phyloP scores from a whole-genome alignment of 2,113 vertebrate genomes.

The Nesospiza acunhae region DNA sequence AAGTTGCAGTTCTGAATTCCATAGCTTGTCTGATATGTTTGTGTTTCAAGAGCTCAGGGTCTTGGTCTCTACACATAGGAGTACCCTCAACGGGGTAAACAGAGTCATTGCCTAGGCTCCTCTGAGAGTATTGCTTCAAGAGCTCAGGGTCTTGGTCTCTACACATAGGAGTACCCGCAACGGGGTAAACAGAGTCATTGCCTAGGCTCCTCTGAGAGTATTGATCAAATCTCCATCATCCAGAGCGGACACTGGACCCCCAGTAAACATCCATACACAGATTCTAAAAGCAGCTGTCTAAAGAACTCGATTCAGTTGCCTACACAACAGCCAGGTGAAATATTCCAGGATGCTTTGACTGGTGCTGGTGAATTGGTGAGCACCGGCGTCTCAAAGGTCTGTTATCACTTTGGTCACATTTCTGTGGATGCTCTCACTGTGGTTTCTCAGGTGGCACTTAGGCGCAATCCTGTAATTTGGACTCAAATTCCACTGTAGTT shows the following conservation, averaged over 20 bases:
- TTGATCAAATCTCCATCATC: neutral
- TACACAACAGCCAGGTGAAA: neutral
- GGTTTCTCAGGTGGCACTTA: neutral
- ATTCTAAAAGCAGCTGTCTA: neutral
- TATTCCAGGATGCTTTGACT: neutral
- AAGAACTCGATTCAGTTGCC: neutral
- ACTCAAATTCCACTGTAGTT: neutral
- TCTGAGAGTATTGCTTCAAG: no score
- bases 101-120: neutral
- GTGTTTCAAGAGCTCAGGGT: neutral
- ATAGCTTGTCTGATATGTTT: neutral
- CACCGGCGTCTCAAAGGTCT: neutral
- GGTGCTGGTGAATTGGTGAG: neutral
- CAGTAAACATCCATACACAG: neutral
- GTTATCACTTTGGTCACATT: rapidly evolving
- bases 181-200: neutral
- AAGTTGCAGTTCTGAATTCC: neutral
- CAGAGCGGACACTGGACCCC: rapidly evolving
- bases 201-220: neutral
- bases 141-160: neutral
- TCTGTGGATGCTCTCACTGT: neutral
- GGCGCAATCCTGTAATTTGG: rapidly evolving
- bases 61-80: rapidly evolving
- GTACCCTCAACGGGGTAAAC: neutral
- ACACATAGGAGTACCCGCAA: rapidly evolving